phyloP scores from a whole-genome alignment of 2,797 vertebrate genomes.

The Trachops cirrhosus region DNA sequence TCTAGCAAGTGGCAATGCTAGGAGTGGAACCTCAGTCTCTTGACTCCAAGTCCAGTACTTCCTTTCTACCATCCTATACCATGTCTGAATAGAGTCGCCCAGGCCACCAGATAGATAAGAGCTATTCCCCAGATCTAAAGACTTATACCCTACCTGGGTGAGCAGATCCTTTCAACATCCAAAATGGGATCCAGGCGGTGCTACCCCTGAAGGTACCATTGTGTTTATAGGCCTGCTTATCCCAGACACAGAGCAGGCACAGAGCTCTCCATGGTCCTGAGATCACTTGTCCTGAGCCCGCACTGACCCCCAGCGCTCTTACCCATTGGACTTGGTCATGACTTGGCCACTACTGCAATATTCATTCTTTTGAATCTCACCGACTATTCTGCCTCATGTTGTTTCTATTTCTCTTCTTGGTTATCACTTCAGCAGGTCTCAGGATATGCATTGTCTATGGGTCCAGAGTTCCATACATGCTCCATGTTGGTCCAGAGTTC shows the following conservation, averaged over 20 bases:
- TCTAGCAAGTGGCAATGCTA: background rate
- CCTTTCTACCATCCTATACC: background rate
- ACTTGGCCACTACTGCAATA: background rate
- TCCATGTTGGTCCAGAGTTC: background rate
- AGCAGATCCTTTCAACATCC: background rate
- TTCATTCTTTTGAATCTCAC: background rate
- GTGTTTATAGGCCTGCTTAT: background rate
- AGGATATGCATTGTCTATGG: background rate
- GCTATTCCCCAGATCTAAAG: background rate
- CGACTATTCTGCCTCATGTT: background rate
- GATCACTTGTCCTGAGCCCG: background rate
- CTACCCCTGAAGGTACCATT: background rate
- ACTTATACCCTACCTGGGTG: background rate
- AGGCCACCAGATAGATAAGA: background rate
- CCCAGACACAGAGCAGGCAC: background rate
- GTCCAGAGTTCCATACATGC: background rate
- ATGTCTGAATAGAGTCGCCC: background rate
- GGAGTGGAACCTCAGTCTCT: background rate
- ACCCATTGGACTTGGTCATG: background rate
- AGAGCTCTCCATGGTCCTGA: slow-evolving; percentile 76
- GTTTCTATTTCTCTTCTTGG: background rate
- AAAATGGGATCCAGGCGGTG: background rate
- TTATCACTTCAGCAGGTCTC: background rate
- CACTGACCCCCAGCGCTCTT: background rate
- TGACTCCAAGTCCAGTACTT: background rate